These are phyloP conservation scores for Petrocephalus sullivani DNA, from an alignment of 2,797 vertebrate genomes.

Conservation along the genomic window DNA sequence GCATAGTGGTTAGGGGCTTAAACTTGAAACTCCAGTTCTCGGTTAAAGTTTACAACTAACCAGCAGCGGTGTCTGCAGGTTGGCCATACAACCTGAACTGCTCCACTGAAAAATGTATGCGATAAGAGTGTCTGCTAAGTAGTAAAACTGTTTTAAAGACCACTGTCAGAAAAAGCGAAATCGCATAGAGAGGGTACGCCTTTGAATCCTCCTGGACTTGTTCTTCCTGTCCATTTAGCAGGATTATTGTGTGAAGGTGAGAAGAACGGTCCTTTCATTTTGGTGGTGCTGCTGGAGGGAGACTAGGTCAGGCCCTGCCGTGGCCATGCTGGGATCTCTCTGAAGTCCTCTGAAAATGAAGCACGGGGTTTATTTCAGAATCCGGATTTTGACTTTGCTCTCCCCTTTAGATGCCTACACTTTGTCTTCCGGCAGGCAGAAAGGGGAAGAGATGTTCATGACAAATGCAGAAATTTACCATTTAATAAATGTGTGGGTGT, in stretches of 20 bases:
- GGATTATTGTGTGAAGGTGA: conserved; percentile 4
- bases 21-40: background rate
- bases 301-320: background rate
- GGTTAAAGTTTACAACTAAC: background rate
- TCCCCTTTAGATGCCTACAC: background rate
- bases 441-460: background rate
- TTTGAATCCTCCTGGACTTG: background rate
- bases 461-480: background rate
- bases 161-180: background rate
- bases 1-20: background rate
- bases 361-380: background rate
- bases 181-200: background rate
- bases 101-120: background rate
- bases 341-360: background rate
- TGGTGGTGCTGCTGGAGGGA: background rate
- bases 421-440: background rate
- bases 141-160: background rate
- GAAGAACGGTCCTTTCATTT: background rate
- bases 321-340: background rate
- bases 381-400: background rate
- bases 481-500: background rate
- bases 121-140: background rate
- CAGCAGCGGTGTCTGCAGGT: background rate
- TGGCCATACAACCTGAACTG: background rate
- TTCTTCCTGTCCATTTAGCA: background rate